A percentile compares a stretch with the other conserved stretches of the same genome.
phyloP scores from a whole-genome alignment of 2,888 invertebrate genomes.

The Parasteatoda lunata region DNA sequence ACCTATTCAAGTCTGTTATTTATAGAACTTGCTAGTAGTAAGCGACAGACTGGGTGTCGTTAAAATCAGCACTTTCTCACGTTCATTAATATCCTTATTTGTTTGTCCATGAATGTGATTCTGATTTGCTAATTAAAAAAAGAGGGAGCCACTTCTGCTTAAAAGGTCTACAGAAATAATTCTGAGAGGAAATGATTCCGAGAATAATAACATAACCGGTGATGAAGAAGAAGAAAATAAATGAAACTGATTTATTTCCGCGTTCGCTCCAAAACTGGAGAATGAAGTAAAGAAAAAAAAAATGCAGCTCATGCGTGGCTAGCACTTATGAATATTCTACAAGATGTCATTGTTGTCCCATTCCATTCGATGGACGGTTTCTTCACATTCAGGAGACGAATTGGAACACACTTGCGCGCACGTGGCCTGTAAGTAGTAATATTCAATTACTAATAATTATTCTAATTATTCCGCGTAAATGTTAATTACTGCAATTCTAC shows the following conservation, averaged over 20 bases:
- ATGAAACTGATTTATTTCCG: conserved; percentile 48
- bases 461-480: too few relatives aligned
- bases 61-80: neutral
- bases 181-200: conserved; percentile 44
- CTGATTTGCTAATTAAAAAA: neutral
- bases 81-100: conserved; percentile 2
- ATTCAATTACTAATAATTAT: too few relatives aligned
- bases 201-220: conserved; percentile 43
- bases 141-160: conserved; percentile 39
- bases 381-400: conserved; percentile 25
- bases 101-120: neutral
- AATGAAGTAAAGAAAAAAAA: conserved; percentile 6
- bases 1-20: too few relatives aligned
- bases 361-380: conserved; percentile 55
- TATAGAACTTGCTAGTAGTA: too few relatives aligned
- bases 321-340: conserved; percentile 22
- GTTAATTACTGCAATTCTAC: too few relatives aligned
- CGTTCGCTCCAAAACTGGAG: conserved; percentile 1
- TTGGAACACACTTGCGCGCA: conserved; percentile 36
- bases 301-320: conserved; percentile 21
- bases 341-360: conserved; percentile 32
- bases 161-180: conserved; percentile 13
- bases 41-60: too few relatives aligned
- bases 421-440: conserved; percentile 31
- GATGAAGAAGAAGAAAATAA: neutral